phyloP scores from a whole-genome alignment of 2,113 vertebrate genomes.

The Cranoglanis bouderius region DNA sequence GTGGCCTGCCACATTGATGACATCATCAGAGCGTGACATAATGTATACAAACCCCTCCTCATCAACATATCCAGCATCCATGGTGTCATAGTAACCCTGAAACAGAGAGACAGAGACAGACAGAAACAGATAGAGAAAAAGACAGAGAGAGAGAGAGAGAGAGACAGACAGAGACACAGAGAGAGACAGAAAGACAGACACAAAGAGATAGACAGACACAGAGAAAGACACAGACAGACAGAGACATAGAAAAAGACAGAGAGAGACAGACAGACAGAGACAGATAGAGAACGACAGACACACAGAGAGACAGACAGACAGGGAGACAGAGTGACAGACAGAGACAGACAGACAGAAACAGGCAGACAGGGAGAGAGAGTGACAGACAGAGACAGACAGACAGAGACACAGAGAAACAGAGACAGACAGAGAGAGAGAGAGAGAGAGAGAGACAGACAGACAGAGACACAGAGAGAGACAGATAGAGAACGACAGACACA shows the following conservation, averaged over 20 bases:
- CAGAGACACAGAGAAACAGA: too few relatives aligned
- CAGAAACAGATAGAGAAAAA: not conserved
- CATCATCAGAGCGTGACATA: constrained; percentile 93
- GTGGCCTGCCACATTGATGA: constrained; percentile 96
- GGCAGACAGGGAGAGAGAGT: not conserved
- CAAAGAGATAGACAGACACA: not conserved
- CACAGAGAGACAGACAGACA: not conserved
- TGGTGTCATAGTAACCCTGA: constrained; percentile 96
- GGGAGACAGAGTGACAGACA: not conserved
- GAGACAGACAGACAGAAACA: not conserved
- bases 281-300: too few relatives aligned
- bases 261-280: too few relatives aligned
- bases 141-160: not conserved
- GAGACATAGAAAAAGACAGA: too few relatives aligned
- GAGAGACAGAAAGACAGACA: not conserved
- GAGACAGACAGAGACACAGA: not conserved
- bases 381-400: not conserved
- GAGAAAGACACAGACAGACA: not conserved
- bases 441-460: not conserved
- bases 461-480: not conserved
- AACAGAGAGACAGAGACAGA: not conserved
- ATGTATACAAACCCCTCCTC: constrained; percentile 91
- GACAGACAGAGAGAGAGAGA: too few relatives aligned
- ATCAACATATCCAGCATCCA: constrained; percentile 93
- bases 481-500: too few relatives aligned